Percentiles rank a stretch among this genome's conserved stretches.
Conservation (phyloP, 2,888 invertebrate species). For the Agrochola lychnidis region DNA sequence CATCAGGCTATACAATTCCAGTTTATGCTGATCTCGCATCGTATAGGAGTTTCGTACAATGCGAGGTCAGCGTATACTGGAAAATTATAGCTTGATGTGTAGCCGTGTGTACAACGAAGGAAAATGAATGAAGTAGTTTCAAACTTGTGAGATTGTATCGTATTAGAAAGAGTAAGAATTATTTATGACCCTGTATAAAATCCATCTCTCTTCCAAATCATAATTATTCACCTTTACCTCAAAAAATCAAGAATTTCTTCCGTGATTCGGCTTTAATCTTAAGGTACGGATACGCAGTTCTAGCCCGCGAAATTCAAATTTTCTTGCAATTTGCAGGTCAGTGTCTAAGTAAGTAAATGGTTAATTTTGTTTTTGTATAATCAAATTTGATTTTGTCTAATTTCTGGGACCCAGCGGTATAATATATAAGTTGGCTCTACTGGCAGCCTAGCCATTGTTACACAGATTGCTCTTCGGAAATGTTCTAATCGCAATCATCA, state of each 20-base stretch:
- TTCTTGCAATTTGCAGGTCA: no score
- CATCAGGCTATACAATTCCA: no score
- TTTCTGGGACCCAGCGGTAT: not conserved
- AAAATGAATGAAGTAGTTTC: slow-evolving; percentile 30
- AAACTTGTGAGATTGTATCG: slow-evolving; percentile 10
- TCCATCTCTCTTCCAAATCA: not conserved
- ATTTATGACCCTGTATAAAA: not conserved
- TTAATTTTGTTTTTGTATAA: no score
- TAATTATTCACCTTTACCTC: not conserved
- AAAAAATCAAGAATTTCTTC: not conserved
- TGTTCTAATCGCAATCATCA: not conserved
- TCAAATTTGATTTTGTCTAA: not conserved
- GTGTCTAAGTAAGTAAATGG: no score
- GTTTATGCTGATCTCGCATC: no score
- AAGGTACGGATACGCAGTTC: no score
- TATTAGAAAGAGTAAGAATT: not conserved
- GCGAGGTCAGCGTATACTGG: no score
- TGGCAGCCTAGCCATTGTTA: not conserved
- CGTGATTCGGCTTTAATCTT: not conserved
- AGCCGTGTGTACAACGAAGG: no score
- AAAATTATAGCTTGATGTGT: no score
- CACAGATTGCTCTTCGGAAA: not conserved
- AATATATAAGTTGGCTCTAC: not conserved
- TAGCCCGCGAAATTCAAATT: no score
- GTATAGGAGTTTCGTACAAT: no score